Percentiles rank a stretch among this genome's conserved stretches.
These are phyloP conservation scores for Acleris laterana DNA, from an alignment of 2,888 invertebrate genomes.

Conservation along the genomic window DNA sequence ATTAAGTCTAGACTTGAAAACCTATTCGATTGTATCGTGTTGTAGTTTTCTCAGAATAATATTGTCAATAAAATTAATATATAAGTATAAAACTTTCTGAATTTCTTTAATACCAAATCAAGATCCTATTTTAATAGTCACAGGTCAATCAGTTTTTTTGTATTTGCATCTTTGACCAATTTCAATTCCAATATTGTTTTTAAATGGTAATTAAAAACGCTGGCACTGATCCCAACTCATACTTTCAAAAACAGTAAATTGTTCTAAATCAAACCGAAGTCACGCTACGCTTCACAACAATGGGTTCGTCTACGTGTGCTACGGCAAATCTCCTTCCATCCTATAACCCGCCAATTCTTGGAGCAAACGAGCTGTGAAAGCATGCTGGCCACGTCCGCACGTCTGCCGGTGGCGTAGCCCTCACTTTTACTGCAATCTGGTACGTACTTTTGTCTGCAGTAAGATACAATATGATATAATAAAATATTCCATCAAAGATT, in stretches of 20 bases:
- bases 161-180: too few species aligned
- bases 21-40: too few species aligned
- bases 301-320: conserved; percentile 62
- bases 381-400: conserved; percentile 63
- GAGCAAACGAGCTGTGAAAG: conserved; percentile 60
- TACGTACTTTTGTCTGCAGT: conserved; percentile 14
- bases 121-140: too few species aligned
- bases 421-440: conserved; percentile 8
- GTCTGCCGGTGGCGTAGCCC: neutral
- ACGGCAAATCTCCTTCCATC: conserved; percentile 60
- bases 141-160: too few species aligned
- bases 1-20: too few species aligned
- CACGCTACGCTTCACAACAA: conserved; percentile 52
- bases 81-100: too few species aligned
- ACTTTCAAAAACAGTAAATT: neutral
- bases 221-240: too few species aligned
- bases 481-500: neutral
- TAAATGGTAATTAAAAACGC: too few species aligned
- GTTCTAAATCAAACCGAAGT: conserved; percentile 41
- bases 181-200: too few species aligned
- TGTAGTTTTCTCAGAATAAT: too few species aligned
- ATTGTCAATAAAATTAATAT: too few species aligned
- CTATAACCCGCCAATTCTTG: conserved; percentile 60
- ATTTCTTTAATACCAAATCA: too few species aligned
- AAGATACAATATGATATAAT: neutral